These are phyloP conservation scores for cat (Felis catus) DNA, from an alignment of 2,113 vertebrate species.

Conservation along the genomic window F.catus_Fca126_mat1.0 CM031417.1:107471501-107472000, in stretches of 20 bases:
- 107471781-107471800: background rate
- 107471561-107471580: slow-evolving; percentile 19
- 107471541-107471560: slow-evolving; percentile 54
- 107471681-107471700: background rate
- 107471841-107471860: background rate
- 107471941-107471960: background rate
- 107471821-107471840: background rate
- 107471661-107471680: background rate
- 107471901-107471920: background rate
- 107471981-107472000: background rate
- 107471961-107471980: background rate
- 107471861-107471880: background rate
- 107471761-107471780: background rate
- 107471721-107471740: background rate
- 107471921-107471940: background rate
- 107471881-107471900: background rate
- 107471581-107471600: background rate
- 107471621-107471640: background rate
- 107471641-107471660: background rate
- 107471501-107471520: background rate
- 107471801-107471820: background rate
- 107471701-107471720: background rate
- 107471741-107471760: background rate
- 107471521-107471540: background rate
- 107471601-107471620: background rate